phyloP scores from a whole-genome alignment of 2,888 invertebrate species.

The Leptothorax acervorum region DNA sequence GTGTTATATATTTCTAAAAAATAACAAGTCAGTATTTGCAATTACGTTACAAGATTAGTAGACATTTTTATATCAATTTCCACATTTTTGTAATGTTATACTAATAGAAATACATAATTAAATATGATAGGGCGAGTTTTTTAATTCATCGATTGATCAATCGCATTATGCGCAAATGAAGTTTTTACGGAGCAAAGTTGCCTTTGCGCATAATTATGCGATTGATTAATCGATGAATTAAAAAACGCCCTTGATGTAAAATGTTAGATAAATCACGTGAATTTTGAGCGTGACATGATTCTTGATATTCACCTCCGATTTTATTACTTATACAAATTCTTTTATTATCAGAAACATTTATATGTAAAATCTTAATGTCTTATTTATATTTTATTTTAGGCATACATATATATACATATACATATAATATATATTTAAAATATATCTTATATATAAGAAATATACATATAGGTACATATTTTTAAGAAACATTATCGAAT shows the following conservation, averaged over 20 bases:
- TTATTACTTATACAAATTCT: not conserved
- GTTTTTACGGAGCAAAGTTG: too few relatives aligned
- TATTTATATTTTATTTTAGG: too few relatives aligned
- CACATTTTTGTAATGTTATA: not conserved
- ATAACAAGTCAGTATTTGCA: not conserved
- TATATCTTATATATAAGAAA: too few relatives aligned
- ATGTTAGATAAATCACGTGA: not conserved
- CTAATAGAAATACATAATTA: not conserved
- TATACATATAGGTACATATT: too few relatives aligned
- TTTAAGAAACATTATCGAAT: not conserved
- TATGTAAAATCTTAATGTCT: not conserved
- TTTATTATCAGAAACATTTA: slow-evolving; percentile 4
- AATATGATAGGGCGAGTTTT: too few relatives aligned
- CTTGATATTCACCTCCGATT: not conserved
- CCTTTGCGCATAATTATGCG: too few relatives aligned
- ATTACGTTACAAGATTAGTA: not conserved
- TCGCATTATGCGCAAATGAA: too few relatives aligned
- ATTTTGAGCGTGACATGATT: not conserved
- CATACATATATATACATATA: not conserved
- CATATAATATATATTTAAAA: too few relatives aligned
- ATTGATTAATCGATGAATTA: too few relatives aligned
- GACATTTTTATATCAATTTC: not conserved
- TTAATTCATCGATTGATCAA: too few relatives aligned
- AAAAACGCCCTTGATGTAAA: not conserved
- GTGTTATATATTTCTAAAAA: not conserved